Evolutionary conservation across 92 coral and sea anemone genomes (phyloP), one percentile per base, ranked within the genome.

Genomic region (Phenganax stokvisi): DNA sequence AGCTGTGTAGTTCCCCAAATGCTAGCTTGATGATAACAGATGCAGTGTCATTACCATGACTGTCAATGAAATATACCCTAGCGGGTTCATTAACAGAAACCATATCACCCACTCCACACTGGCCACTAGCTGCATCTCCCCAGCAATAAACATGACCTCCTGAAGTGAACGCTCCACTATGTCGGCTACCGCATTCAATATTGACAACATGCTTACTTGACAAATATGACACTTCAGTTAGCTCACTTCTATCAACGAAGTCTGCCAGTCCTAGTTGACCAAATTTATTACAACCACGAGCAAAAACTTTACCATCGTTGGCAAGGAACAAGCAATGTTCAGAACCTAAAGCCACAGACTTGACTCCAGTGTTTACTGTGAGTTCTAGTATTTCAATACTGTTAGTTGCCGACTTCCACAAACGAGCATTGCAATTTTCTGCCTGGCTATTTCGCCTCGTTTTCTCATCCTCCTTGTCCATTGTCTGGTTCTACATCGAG

Each of bases 61-160:
- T 62, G 61, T 76, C 88, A 27, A 86, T 58, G 86, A 96, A 96
- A 25, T 57, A 70, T 8, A 96, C 88, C 31, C 74, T 80, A 52
- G 88, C 82, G 7, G 99, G 99, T 20, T 56, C 74, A 70, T 82
- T 77, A 25, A 87, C 80, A 12, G 77, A 71, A 60, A 83, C 86
- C 15, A 56, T 75, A 9, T 92, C 88, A 30, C 96, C 99, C 44
- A 90, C 87, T 12, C 97, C 99, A 67, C 99, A 96, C 62, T 96
- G 97, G 63, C 99, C 99, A 71, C 89, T 96, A 3, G 92, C 87
- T 6, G 99, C 90, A 85, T 96, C 97, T 17, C 99, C 99, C 99
- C 99, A 96, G 57, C 89, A 90, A 66, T 71, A 96, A 5, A 92
- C 89, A 51, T 89, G 89, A 1, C 93, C 93, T 56, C 89, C 91